phyloP scores from a whole-genome alignment of 2,797 vertebrate species.

The Craterocephalus amniculus region DNA sequence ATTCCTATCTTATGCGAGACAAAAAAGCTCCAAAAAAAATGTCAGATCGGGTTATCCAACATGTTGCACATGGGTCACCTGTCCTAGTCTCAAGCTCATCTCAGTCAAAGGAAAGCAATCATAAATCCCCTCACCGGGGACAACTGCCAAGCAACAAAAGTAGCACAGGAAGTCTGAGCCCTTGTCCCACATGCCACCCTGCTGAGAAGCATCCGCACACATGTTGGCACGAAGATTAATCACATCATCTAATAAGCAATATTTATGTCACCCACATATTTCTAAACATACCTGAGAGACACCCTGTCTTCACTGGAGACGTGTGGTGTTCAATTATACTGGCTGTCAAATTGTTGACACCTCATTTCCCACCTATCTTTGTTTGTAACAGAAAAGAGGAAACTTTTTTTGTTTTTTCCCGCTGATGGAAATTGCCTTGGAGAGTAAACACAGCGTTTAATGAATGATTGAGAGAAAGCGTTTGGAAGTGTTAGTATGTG shows the following conservation, averaged over 20 bases:
- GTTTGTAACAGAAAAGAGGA: slow-evolving; percentile 34
- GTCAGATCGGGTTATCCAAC: not conserved
- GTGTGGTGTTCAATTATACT: slow-evolving; percentile 57
- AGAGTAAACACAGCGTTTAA: slow-evolving; percentile 13
- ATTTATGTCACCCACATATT: slow-evolving; percentile 67
- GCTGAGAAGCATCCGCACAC: slow-evolving; percentile 49
- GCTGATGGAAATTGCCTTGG: slow-evolving; percentile 4
- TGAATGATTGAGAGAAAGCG: slow-evolving; percentile 6
- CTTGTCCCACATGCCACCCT: slow-evolving; percentile 55
- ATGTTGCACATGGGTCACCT: slow-evolving; percentile 4
- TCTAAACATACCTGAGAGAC: slow-evolving; percentile 71
- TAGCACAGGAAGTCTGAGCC: slow-evolving; percentile 25
- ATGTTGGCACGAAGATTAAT: slow-evolving; percentile 67
- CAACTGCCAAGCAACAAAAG: slow-evolving; percentile 66
- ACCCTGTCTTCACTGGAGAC: slow-evolving; percentile 36
- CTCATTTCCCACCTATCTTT: slow-evolving; percentile 52
- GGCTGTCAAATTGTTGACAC: slow-evolving; percentile 48
- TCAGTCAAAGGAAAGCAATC: slow-evolving; percentile 47
- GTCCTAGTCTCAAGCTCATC: slow-evolving; percentile 10
- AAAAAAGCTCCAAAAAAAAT: not conserved
- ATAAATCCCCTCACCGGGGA: slow-evolving; percentile 51
- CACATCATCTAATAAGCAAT: slow-evolving; percentile 67
- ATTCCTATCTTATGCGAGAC: not conserved
- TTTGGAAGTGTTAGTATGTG: not conserved
- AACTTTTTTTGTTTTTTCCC: slow-evolving; percentile 16